Conservation (phyloP, 2,888 invertebrate genomes). For the Buathra laborator region DNA sequence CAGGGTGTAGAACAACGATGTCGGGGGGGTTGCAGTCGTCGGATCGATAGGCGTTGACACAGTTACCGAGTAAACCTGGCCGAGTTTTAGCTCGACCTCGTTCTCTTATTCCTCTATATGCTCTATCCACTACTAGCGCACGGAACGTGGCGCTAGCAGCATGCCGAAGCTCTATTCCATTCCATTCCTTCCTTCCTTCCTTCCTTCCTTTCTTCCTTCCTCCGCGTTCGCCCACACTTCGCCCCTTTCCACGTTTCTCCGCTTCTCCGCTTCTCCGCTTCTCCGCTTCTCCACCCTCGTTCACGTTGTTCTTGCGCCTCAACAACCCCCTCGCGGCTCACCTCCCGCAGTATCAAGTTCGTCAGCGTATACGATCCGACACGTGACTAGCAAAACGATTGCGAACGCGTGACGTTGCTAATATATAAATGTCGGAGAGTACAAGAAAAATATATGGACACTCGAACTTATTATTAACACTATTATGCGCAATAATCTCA, state of each 20-base stretch:
- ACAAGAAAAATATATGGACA: neutral
- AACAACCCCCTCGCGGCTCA: neutral
- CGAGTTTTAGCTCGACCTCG: constrained; percentile 81
- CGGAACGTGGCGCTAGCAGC: neutral
- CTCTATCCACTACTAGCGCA: constrained; percentile 52
- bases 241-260: constrained; percentile 12
- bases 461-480: neutral
- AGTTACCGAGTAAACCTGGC: constrained; percentile 85
- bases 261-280: neutral
- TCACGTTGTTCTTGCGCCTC: neutral
- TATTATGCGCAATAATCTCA: neutral
- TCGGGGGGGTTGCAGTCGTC: constrained; percentile 73
- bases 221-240: constrained; percentile 20
- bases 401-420: constrained; percentile 10
- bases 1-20: constrained; percentile 58
- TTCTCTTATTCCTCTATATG: constrained; percentile 72
- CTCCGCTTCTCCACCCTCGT: neutral
- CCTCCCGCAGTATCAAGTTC: constrained; percentile 55
- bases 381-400: constrained; percentile 49
- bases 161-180: constrained; percentile 51
- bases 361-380: constrained; percentile 17
- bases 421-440: neutral
- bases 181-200: constrained; percentile 40
- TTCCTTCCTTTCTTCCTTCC: constrained; percentile 21
- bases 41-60: constrained; percentile 83